Evolutionary conservation across 2,888 invertebrate species (phyloP).

Genomic region (Drosophila meridiana): DNA sequence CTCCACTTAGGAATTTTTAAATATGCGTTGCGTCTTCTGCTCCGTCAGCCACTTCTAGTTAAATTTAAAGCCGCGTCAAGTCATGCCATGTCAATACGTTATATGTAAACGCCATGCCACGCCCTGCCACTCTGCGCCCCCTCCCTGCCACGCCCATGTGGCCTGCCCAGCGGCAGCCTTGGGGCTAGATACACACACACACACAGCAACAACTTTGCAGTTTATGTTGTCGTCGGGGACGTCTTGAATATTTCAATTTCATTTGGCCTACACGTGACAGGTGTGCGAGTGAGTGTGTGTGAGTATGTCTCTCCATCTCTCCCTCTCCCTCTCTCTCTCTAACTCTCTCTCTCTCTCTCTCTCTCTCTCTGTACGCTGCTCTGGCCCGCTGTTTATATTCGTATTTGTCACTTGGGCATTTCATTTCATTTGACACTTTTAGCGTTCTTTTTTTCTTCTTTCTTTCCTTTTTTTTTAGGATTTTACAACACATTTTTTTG

Average conservation of each 20-base stretch:
- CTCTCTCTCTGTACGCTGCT: background rate
- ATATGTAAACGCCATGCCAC: background rate
- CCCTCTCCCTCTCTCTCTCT: no score
- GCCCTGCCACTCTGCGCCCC: background rate
- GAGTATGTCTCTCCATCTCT: no score
- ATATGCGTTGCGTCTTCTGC: constrained; percentile 32
- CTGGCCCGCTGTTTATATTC: constrained; percentile 47
- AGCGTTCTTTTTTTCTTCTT: constrained; percentile 42
- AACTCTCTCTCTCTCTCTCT: no score
- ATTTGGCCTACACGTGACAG: constrained; percentile 78
- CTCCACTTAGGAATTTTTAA: constrained; percentile 68
- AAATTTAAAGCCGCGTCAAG: constrained; percentile 62
- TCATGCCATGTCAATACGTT: constrained; percentile 58
- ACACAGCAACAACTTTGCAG: constrained; percentile 34
- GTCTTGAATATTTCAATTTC: constrained; percentile 75
- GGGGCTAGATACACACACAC: constrained; percentile 4
- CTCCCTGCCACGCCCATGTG: background rate
- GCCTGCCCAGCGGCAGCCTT: background rate
- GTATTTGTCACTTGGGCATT: constrained; percentile 72
- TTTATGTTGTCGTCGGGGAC: constrained; percentile 34
- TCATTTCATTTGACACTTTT: constrained; percentile 71
- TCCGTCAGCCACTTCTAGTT: constrained; percentile 23
- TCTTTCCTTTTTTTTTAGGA: constrained; percentile 23
- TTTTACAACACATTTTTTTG: constrained; percentile 17
- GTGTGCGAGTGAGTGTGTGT: constrained; percentile 16